Conservation (phyloP, 2,888 invertebrate genomes). For the Eupithecia vulgata region DNA sequence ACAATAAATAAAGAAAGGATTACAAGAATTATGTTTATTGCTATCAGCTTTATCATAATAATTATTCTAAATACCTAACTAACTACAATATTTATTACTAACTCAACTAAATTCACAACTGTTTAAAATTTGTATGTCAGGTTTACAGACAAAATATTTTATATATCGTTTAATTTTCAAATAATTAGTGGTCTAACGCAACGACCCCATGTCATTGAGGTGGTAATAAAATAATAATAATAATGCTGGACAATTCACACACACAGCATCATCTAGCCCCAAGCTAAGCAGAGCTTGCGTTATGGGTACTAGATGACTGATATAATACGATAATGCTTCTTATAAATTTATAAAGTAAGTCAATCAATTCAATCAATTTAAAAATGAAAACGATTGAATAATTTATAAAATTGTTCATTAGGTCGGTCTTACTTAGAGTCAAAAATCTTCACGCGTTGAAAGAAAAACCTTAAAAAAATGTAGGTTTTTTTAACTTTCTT, state of each 20-base stretch:
- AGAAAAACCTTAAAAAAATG: neutral
- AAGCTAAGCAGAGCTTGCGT: neutral
- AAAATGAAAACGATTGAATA: neutral
- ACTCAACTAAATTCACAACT: slow-evolving; percentile 3
- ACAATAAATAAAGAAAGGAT: neutral
- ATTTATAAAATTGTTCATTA: neutral
- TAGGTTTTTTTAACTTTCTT: neutral
- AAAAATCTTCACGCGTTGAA: neutral
- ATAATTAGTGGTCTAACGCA: neutral
- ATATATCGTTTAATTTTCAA: neutral
- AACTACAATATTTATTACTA: slow-evolving; percentile 1
- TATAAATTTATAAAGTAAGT: too few relatives aligned
- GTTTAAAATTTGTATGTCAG: neutral
- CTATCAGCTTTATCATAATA: slow-evolving; percentile 11
- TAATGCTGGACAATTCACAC: neutral
- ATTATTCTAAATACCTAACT: slow-evolving; percentile 6
- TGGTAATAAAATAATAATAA: neutral
- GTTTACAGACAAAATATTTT: neutral
- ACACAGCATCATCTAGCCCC: neutral
- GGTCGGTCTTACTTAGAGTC: neutral
- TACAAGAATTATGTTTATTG: slow-evolving; percentile 7
- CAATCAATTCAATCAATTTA: too few relatives aligned
- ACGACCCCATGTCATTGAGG: neutral
- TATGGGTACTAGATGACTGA: neutral
- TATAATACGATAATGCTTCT: neutral